phyloP scores from a whole-genome alignment of 2,888 invertebrate species.

The Eilema depressum region DNA sequence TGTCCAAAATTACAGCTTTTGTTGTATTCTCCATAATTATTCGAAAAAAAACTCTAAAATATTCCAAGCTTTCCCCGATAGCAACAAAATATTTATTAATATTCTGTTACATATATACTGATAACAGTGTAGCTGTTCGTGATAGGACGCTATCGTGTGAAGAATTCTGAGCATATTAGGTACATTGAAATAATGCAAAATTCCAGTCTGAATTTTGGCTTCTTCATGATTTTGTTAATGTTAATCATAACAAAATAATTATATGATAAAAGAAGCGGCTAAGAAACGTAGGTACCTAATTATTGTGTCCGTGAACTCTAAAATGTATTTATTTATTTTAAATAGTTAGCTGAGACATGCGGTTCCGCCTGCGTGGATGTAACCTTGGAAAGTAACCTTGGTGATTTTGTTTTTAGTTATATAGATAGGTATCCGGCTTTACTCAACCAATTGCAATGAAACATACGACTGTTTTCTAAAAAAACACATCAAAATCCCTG shows the following conservation, averaged over 20 bases:
- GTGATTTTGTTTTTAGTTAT: no score
- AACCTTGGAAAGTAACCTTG: no score
- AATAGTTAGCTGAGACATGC: no score
- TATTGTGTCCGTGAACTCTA: neutral
- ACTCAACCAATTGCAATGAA: no score
- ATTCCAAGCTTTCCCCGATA: neutral
- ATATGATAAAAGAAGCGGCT: neutral
- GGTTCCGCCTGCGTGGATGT: neutral
- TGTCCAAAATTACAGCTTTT: neutral
- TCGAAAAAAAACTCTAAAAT: slow-evolving; percentile 1
- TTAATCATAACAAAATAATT: neutral
- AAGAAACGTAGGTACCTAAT: neutral
- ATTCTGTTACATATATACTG: slow-evolving; percentile 12
- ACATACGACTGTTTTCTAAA: no score
- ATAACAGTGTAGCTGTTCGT: slow-evolving; percentile 12
- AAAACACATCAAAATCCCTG: no score
- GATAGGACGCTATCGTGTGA: slow-evolving; percentile 10
- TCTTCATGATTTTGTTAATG: neutral
- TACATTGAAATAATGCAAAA: neutral
- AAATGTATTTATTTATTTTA: neutral
- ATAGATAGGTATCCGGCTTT: no score
- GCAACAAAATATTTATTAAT: slow-evolving; percentile 1
- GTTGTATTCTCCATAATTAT: neutral
- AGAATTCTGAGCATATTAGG: neutral
- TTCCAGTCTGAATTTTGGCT: neutral